Conservation (phyloP, 2,888 invertebrate species). For the Leptura quadrifasciata region DNA sequence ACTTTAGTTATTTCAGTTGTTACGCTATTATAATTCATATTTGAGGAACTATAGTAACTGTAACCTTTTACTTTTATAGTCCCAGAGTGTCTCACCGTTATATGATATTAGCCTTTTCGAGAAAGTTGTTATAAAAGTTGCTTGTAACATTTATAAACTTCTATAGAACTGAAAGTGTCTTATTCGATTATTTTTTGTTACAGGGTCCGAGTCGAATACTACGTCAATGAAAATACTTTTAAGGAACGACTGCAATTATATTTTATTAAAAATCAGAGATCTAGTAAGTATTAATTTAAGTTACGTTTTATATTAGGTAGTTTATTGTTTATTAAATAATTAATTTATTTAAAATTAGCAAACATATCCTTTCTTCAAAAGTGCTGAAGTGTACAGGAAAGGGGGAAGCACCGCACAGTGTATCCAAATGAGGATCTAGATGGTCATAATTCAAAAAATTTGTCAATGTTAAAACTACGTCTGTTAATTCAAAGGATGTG, state of each 20-base stretch:
- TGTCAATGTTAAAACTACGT: too few species aligned
- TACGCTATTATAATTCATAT: not conserved
- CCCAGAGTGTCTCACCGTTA: conserved; percentile 7
- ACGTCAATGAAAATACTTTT: conserved; percentile 99
- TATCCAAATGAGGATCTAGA: too few species aligned
- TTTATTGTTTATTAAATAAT: not conserved
- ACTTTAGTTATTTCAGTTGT: not conserved
- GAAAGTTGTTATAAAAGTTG: conserved; percentile 35
- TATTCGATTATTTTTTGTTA: conserved; percentile 73
- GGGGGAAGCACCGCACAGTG: too few species aligned
- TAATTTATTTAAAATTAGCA: too few species aligned
- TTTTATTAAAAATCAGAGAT: conserved; percentile 99
- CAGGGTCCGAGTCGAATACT: conserved; percentile 99
- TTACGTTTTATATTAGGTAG: not conserved
- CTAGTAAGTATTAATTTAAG: conserved; percentile 99
- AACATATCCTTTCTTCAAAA: too few species aligned
- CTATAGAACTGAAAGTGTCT: conserved; percentile 18
- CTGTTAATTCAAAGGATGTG: too few species aligned
- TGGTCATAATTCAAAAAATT: too few species aligned
- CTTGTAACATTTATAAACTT: conserved; percentile 26
- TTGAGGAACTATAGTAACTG: not conserved
- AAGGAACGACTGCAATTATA: conserved; percentile 99
- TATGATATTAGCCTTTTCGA: conserved; percentile 12
- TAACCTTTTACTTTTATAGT: conserved; percentile 15
- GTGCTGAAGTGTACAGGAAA: too few species aligned